These are phyloP conservation scores for Sminthurides bifidus DNA, from an alignment of 1,140 invertebrate genomes.

Conservation along the genomic window DNA sequence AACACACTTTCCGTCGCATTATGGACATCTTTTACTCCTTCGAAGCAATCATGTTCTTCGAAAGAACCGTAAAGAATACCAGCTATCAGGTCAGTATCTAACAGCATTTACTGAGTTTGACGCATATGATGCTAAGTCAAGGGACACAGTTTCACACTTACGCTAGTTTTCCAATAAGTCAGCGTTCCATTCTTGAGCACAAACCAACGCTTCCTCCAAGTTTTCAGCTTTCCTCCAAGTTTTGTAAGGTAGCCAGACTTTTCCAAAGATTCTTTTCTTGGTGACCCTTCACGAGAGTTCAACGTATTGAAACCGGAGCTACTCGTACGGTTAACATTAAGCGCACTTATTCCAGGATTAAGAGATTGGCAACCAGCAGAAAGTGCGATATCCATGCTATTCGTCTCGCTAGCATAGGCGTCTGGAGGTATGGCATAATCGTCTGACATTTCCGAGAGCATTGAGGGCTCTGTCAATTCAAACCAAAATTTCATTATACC, in stretches of 20 bases:
- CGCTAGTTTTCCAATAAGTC: slow-evolving; percentile 80
- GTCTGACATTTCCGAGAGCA: slow-evolving; percentile 84
- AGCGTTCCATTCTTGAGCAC: slow-evolving; percentile 81
- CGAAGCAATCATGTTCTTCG: too few relatives aligned
- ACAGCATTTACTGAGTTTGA: too few relatives aligned
- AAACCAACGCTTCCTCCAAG: slow-evolving; percentile 89
- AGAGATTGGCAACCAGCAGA: slow-evolving; percentile 45
- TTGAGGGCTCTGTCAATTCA: slow-evolving; percentile 60
- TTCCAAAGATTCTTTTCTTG: slow-evolving; percentile 56
- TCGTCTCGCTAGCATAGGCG: slow-evolving; percentile 59
- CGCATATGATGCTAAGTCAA: background rate
- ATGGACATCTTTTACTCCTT: too few relatives aligned
- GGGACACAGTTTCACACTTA: slow-evolving; percentile 27
- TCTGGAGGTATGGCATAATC: slow-evolving; percentile 93
- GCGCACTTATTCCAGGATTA: slow-evolving; percentile 42
- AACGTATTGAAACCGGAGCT: slow-evolving; percentile 51
- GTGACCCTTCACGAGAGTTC: slow-evolving; percentile 30
- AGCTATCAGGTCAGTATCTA: too few relatives aligned
- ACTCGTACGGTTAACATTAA: slow-evolving; percentile 32
- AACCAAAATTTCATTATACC: too few relatives aligned
- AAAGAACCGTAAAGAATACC: too few relatives aligned
- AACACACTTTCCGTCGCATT: too few relatives aligned
- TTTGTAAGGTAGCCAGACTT: slow-evolving; percentile 88
- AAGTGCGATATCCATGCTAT: slow-evolving; percentile 57
- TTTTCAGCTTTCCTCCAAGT: slow-evolving; percentile 87